These are phyloP conservation scores for Tyto alba DNA, from an alignment of 2,113 vertebrate genomes.

Conservation along the genomic window DNA sequence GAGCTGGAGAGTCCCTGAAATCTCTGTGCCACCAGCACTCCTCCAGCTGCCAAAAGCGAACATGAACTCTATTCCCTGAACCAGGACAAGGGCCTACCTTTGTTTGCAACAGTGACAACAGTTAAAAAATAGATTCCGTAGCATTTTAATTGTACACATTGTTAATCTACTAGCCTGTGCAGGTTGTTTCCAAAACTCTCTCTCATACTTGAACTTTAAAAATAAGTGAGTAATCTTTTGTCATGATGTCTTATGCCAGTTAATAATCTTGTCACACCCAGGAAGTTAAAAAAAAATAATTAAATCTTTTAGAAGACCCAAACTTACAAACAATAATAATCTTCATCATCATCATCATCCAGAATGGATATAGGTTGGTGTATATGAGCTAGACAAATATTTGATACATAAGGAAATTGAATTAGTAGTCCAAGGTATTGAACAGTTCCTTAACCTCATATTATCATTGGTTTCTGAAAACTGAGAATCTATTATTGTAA, in stretches of 20 bases:
- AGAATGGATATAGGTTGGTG: neutral
- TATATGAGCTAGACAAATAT: neutral
- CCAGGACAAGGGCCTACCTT: neutral
- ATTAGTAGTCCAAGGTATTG: neutral
- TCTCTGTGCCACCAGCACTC: too few species aligned
- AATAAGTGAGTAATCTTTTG: neutral
- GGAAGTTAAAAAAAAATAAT: neutral
- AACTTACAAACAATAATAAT: too few species aligned
- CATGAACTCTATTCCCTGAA: too few species aligned
- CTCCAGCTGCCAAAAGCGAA: too few species aligned
- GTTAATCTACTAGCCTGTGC: neutral
- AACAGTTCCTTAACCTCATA: neutral
- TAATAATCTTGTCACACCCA: neutral
- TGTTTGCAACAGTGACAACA: neutral
- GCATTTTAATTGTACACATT: neutral
- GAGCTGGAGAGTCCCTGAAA: too few species aligned
- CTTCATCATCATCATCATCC: too few species aligned
- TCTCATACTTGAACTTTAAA: neutral
- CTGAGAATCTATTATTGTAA: neutral
- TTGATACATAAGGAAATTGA: neutral
- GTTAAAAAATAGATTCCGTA: neutral
- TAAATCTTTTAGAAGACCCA: neutral
- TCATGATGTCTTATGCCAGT: neutral
- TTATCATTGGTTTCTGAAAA: neutral
- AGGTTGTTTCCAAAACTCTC: neutral